Evolutionary conservation across 2,797 vertebrate genomes (phyloP), one percentile per base, ranked within the genome.

Genomic region (Brotogeris chrysoptera): DNA sequence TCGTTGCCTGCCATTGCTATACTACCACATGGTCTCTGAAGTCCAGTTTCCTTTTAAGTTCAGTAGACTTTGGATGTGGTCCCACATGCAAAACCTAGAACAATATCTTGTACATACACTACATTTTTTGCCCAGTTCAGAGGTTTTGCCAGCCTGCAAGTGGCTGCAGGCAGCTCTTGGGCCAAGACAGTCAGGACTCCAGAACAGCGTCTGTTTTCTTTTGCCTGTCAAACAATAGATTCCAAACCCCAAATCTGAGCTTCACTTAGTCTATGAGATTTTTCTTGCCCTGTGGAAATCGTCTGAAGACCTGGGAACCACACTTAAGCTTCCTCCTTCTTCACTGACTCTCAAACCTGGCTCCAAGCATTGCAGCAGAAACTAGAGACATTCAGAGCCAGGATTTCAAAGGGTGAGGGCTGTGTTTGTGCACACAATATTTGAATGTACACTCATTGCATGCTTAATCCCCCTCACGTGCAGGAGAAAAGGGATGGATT

Each of bases 381-480:
- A 61, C 6, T 11, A 7, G 32, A 81, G 25, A 32, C 8, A 0
- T 80, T 88, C 24, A 41, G 50, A 47, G 53, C 61, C 76, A 70
- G 52, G 39, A 73, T 92, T 94, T 92, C 82, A 94, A 91, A 92
- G 76, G n/a, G 41, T 2, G 10, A 88, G 63, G 79, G n/a, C 85
- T 91, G 55, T 91, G 93, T 91, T 93, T 92, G 41, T 76, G 91
- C 91, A 94, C 85, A 91, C 65, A 93, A 13, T 86, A 76, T 96
- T 95, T 94, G 73, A 94, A 96, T 81, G 87, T 47, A 65, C 41
- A 66, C 39, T 96, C n/a, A 0, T 53, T 85, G 91, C 81, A 83
- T 92, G 39, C 43, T 79, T 92, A 94, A 96, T 91, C 89, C 38
- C 13, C 9, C 10, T 95, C 93, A 91, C 2, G 9, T 80, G 91